Percentiles rank a stretch among this genome's conserved stretches.
Evolutionary conservation across 2,113 vertebrate species (phyloP).

Genomic region (Tragelaphus strepsiceros): DNA sequence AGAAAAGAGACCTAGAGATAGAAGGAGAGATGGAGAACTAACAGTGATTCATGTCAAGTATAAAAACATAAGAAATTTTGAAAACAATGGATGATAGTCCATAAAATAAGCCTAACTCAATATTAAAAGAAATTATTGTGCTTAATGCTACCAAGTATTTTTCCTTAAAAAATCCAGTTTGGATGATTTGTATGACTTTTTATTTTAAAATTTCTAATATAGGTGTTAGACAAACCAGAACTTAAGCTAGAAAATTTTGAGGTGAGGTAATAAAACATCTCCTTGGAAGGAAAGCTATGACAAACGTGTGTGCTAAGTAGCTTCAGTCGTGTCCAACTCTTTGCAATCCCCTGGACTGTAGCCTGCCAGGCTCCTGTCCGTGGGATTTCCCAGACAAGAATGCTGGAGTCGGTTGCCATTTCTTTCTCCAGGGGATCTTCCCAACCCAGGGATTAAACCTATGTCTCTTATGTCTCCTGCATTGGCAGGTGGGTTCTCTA

Average conservation of each 20-base stretch:
- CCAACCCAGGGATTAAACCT: not conserved
- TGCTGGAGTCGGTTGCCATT: not conserved
- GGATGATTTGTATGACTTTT: constrained; percentile 27
- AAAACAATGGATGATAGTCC: not conserved
- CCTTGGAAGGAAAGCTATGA: not conserved
- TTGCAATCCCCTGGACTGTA: not conserved
- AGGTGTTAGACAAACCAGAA: not conserved
- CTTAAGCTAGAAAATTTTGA: constrained; percentile 26
- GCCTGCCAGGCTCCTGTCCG: not conserved
- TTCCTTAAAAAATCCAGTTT: constrained; percentile 20
- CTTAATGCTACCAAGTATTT: constrained; percentile 13
- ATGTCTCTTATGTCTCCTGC: not conserved
- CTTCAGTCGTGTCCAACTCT: not conserved
- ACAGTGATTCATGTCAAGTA: constrained; percentile 37
- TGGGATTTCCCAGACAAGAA: not conserved
- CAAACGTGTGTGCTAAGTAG: not conserved
- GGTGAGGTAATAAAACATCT: not conserved
- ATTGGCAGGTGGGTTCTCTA: not conserved
- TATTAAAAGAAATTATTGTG: constrained; percentile 18
- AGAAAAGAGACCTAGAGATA: constrained; percentile 14
- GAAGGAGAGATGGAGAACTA: not conserved
- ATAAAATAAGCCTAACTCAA: constrained; percentile 19
- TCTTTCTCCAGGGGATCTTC: not conserved
- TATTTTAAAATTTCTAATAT: constrained; percentile 25
- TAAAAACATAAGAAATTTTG: constrained; percentile 36